Evolutionary conservation across 2,797 vertebrate genomes (phyloP).

Genomic region (Paramormyrops hopkinsi): DNA sequence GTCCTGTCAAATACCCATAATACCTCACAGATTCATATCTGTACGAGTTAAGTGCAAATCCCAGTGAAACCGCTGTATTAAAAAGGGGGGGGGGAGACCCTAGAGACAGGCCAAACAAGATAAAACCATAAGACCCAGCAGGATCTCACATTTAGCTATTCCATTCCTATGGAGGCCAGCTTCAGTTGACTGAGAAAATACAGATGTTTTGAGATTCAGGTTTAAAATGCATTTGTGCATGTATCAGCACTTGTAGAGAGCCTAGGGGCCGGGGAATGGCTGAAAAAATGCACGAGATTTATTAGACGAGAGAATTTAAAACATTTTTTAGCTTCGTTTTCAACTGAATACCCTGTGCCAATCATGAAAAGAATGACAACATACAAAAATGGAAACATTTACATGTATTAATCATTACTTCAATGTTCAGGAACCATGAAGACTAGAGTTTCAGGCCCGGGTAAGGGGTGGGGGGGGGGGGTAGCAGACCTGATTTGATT

Average conservation of each 20-base stretch:
- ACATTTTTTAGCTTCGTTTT: background rate
- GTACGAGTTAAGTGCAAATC: constrained; percentile 10
- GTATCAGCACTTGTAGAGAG: background rate
- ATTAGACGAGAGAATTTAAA: background rate
- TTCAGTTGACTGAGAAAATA: background rate
- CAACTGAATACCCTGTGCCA: background rate
- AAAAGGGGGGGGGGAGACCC: background rate
- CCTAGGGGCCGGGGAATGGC: background rate
- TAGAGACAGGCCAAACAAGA: background rate
- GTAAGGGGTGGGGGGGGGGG: background rate
- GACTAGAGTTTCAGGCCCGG: background rate
- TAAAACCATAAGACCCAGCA: background rate
- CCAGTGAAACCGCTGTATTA: background rate
- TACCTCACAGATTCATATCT: constrained; percentile 2
- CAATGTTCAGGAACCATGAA: background rate
- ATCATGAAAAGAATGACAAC: background rate
- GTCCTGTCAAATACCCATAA: background rate
- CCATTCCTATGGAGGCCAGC: background rate
- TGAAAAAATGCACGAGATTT: background rate
- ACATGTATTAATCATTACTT: background rate
- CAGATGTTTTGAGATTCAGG: background rate
- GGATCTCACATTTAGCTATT: background rate
- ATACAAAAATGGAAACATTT: background rate
- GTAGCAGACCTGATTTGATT: background rate
- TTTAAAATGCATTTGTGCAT: background rate